phyloP scores from a whole-genome alignment of 2,888 invertebrate genomes.

The Dicyrtoma fusca region DNA sequence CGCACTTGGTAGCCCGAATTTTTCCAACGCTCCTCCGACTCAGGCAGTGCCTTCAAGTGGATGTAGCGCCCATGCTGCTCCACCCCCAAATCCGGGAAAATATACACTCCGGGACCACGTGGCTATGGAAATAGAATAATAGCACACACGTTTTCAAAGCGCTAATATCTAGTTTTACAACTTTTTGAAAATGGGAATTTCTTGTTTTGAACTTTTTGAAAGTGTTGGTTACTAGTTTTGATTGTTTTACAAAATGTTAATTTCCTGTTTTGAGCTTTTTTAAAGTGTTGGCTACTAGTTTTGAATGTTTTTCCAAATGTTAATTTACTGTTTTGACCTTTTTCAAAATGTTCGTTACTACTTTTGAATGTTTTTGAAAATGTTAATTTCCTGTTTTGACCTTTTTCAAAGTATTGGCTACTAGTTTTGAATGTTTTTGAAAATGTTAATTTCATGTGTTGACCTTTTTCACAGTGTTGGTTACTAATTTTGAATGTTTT shows the following conservation, averaged over 20 bases:
- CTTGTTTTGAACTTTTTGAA: too few relatives aligned
- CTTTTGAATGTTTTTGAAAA: constrained; percentile 37
- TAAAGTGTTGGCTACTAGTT: neutral
- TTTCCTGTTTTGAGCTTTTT: too few relatives aligned
- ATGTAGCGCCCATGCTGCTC: constrained; percentile 76
- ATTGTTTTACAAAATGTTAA: too few relatives aligned
- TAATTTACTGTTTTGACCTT: neutral
- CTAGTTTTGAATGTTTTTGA: neutral
- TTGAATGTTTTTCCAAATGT: neutral
- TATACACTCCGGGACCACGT: constrained; percentile 74
- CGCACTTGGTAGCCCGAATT: constrained; percentile 49
- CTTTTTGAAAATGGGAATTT: too few relatives aligned
- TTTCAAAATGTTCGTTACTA: too few relatives aligned
- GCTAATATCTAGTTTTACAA: too few relatives aligned
- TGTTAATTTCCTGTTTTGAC: too few relatives aligned
- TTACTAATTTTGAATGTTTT: constrained; percentile 17
- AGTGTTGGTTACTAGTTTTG: too few relatives aligned
- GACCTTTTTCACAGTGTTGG: too few relatives aligned
- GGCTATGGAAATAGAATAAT: constrained; percentile 60
- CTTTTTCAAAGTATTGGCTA: too few relatives aligned
- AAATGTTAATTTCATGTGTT: neutral
- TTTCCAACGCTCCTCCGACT: constrained; percentile 42
- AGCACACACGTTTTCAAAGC: neutral
- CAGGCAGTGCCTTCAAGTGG: constrained; percentile 64
- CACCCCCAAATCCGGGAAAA: constrained; percentile 71